Base-by-base conservation (phyloP, 2,888 invertebrate genomes). In the Cryptus armator region DNA sequence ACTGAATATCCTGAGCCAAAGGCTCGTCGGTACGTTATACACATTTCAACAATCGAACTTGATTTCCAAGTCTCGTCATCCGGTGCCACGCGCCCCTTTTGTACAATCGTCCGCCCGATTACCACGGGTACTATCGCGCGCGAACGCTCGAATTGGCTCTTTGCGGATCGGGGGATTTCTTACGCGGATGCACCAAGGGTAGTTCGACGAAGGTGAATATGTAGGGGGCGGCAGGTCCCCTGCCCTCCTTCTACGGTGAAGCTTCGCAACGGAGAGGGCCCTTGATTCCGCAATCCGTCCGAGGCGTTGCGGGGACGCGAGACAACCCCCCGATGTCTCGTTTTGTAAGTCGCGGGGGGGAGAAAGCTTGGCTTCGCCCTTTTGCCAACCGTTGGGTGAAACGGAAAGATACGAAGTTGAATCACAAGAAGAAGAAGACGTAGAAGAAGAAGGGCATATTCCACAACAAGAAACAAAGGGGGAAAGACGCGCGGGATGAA, bases 221-320 rank as follows among this genome's bases (percentile, higher is more conserved):
- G 51, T 29, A n/a, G n/a, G 48, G 44, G 62, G 62, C 19, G 37
- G 19, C 44, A 9, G 6, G 37, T 9, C 37, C 37, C 37, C 37
- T 7, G 37, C 1, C 7, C 46, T 19, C 44, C 56, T 70, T 46
- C 16, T 53, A 24, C 32, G 19, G 24, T 32, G 32, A n/a, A 70
- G 78, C 62, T 19, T 37, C 48, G 72, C 44, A 56, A 37, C 19
- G 67, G 72, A 10, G 85, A 91, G 90, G 88, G 88, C 90, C 89
- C 92, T 93, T 92, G 92, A 93, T 93, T 92, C 92, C 89, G 89
- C 90, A 91, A 91, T 90, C 91, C 90, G 91, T 88, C 90, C 83
- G 87, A 90, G 90, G 89, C 89, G 90, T 89, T 87, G 84, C 83
- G 85, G 86, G 71, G 68, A 32, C 78, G 29, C 78, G 46, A 56